A percentile compares a stretch with the other conserved stretches of the same genome.
phyloP scores from a whole-genome alignment of 2,797 vertebrate genomes.

The Zenarchopterus dispar region DNA sequence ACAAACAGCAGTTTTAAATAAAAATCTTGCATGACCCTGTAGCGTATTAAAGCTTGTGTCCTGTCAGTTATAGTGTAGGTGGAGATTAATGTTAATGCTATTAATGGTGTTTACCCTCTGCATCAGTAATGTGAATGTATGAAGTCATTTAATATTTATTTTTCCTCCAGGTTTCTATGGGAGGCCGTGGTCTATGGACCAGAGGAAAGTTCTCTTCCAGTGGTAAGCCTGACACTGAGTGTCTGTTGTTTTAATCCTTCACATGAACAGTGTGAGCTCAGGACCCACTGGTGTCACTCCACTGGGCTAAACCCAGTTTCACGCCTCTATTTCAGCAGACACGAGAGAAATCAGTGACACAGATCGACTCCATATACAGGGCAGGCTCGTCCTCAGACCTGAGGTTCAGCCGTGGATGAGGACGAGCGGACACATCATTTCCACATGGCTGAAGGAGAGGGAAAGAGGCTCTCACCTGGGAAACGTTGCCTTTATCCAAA shows the following conservation, averaged over 20 bases:
- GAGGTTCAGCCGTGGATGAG: constrained; percentile 32
- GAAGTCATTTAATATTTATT: background rate
- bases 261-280: constrained; percentile 1
- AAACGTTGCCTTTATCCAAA: too few species aligned
- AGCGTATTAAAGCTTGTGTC: too few species aligned
- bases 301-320: constrained; percentile 34
- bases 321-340: constrained; percentile 25
- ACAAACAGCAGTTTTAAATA: too few species aligned
- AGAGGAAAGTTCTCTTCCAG: constrained; percentile 88
- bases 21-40: too few species aligned
- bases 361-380: constrained; percentile 35
- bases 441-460: background rate
- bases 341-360: constrained; percentile 45
- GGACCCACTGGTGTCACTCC: constrained; percentile 33
- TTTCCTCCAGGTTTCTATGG: constrained; percentile 86
- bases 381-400: constrained; percentile 23
- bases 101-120: too few species aligned
- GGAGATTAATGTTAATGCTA: too few species aligned
- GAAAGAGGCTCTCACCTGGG: background rate
- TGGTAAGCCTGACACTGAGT: constrained; percentile 78
- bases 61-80: too few species aligned
- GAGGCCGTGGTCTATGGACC: constrained; percentile 89
- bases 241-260: background rate
- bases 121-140: too few species aligned
- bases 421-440: constrained; percentile 5